Evolutionary conservation across 1,140 invertebrate genomes (phyloP).

Genomic region (Lordiphosa clarofinis): DNA sequence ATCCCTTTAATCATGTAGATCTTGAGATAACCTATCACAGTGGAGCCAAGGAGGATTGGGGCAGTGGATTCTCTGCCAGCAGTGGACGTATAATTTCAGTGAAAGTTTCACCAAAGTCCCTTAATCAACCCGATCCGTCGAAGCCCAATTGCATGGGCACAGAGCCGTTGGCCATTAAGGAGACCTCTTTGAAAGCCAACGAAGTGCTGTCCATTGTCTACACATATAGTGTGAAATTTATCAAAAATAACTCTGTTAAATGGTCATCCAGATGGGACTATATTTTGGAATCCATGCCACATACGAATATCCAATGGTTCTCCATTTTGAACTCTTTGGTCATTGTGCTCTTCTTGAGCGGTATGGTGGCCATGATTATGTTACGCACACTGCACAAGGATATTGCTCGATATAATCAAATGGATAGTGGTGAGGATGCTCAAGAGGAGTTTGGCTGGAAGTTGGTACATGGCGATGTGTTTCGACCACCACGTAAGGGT

Average conservation of each 20-base stretch:
- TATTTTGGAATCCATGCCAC: conserved; percentile 98
- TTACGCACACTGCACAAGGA: conserved; percentile 98
- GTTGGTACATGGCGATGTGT: conserved; percentile 97
- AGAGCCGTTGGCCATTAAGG: conserved; percentile 85
- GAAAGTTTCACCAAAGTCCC: conserved; percentile 89
- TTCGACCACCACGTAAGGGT: conserved; percentile 96
- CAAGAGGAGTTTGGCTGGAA: conserved; percentile 99
- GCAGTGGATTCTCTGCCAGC: conserved; percentile 85
- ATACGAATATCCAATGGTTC: conserved; percentile 99
- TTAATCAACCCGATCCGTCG: conserved; percentile 82
- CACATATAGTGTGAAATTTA: conserved; percentile 92
- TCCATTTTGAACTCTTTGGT: conserved; percentile 95
- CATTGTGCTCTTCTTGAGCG: conserved; percentile 93
- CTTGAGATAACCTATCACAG: conserved; percentile 96
- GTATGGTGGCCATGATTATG: conserved; percentile 99
- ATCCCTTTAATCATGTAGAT: conserved; percentile 98
- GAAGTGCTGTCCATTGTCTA: conserved; percentile 88
- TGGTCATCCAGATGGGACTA: conserved; percentile 99
- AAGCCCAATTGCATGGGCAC: conserved; percentile 82
- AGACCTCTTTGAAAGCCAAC: conserved; percentile 80
- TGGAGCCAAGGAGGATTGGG: conserved; percentile 91
- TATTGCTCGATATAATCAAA: conserved; percentile 99
- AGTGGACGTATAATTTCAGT: conserved; percentile 94
- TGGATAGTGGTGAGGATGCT: conserved; percentile 97
- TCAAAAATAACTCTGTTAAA: conserved; percentile 91